Evolutionary conservation across 2,797 vertebrate genomes (phyloP), one percentile per base, ranked within the genome.

Genomic region (Salarias fasciatus): DNA sequence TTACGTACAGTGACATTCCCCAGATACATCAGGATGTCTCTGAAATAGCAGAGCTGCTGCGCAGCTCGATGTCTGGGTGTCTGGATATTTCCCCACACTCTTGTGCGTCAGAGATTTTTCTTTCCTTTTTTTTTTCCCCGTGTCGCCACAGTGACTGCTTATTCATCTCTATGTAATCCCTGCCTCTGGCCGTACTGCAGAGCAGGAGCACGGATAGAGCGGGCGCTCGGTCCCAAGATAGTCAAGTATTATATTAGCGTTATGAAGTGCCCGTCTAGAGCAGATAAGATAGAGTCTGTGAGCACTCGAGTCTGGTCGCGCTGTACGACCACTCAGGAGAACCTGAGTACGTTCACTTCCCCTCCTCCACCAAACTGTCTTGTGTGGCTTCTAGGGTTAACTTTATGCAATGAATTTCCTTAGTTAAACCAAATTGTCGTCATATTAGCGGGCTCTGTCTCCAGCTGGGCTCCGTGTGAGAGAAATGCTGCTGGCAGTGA

Each of bases 231-330:
- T 82, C 59, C 69, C 37, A 54, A 58, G 72, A 84, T 66, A 66
- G 60, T 70, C 43, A 85, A 81, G 69, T 63, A 74, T 85, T 80
- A 87, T 84, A 86, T 82, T 82, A 79, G 80, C 78, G 75, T 74
- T 60, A 80, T 84, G 77, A 85, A 89, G 87, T 82, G 69, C 59
- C 68, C 46, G 77, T 85, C 72, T 71, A 35, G 52, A 56, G 67
- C 10, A 81, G 88, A 87, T 89, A 85, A 86, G 87, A 86, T 84
- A 62, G 35, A 64, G 63, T 63, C 53, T 60, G 69, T 48, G 60
- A 30, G 74, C 79, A 72, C 86, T 89, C 77, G 74, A 83, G 77
- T 77, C 53, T 71, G 68, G 74, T 66, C 50, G 53, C 68, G 47
- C 61, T 79, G 63, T 50, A 52, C 67, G 44, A 56, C 29, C 75